Evolutionary conservation across 53 echinoderm and acorn worm genomes (phyloP).

Genomic region (Stichopus horrens): DNA sequence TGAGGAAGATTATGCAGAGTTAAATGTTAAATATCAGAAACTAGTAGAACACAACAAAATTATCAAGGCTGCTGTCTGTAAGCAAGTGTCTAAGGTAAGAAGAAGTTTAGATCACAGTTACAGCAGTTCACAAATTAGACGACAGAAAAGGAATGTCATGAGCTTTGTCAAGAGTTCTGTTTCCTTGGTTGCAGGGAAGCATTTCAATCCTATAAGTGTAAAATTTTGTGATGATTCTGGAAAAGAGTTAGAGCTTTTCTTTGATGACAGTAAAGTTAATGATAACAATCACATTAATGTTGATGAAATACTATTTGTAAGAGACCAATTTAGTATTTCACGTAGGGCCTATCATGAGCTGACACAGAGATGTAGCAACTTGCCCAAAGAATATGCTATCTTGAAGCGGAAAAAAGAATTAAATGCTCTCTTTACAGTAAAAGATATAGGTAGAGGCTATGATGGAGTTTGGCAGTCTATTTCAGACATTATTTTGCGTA

Average conservation of each 20-base stretch:
- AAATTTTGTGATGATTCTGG: conserved; percentile 23
- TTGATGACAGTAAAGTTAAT: conserved; percentile 21
- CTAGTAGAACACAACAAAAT: neutral
- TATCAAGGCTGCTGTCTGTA: too few relatives aligned
- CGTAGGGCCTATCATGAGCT: conserved; percentile 21
- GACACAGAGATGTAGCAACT: conserved; percentile 16
- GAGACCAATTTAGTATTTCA: conserved; percentile 29
- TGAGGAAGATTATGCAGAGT: conserved; percentile 25
- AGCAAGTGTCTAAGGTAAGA: too few relatives aligned
- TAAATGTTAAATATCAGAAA: conserved; percentile 28
- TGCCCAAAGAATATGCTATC: conserved; percentile 19
- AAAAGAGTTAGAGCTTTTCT: conserved; percentile 31
- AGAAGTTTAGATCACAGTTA: too few relatives aligned
- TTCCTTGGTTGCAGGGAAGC: conserved; percentile 26
- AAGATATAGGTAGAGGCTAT: conserved; percentile 23
- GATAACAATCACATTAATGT: neutral
- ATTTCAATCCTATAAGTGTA: conserved; percentile 16
- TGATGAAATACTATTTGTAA: conserved; percentile 22
- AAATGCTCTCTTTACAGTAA: conserved; percentile 16
- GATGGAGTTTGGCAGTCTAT: conserved; percentile 38
- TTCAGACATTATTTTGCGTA: conserved; percentile 31
- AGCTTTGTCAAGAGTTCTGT: conserved; percentile 27
- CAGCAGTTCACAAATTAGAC: conserved; percentile 18
- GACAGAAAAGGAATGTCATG: conserved; percentile 34
- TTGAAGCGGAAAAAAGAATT: neutral